A percentile compares a stretch with the other conserved stretches of the same genome.
Evolutionary conservation across 2,113 vertebrate species (phyloP).

Genomic region (Gnathonemus longibarbis): DNA sequence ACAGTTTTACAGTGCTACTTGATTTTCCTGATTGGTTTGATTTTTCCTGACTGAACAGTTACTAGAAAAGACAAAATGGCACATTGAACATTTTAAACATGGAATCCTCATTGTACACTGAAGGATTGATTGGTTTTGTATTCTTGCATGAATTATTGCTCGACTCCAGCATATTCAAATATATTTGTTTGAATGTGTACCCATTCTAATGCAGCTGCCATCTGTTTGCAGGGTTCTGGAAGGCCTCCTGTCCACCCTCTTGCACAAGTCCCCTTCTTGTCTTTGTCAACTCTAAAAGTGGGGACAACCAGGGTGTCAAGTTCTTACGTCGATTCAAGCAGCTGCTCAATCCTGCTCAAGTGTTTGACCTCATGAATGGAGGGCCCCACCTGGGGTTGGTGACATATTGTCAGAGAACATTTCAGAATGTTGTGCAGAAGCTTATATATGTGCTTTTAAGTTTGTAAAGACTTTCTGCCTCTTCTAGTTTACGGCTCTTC

Average conservation of each 20-base stretch:
- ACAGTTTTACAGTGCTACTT: background rate
- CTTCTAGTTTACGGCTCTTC: conserved; percentile 80
- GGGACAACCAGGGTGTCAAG: conserved; percentile 95
- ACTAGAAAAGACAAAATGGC: background rate
- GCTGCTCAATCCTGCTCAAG: conserved; percentile 91
- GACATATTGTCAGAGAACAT: background rate
- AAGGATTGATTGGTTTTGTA: background rate
- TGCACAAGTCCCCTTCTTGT: conserved; percentile 90
- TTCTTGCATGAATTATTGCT: background rate
- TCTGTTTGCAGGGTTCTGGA: conserved; percentile 81
- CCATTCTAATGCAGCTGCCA: background rate
- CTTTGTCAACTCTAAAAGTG: conserved; percentile 95
- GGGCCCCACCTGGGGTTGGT: conserved; percentile 89
- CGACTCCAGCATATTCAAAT: background rate
- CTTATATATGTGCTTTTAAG: background rate
- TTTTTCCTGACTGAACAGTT: background rate
- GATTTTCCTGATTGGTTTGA: background rate
- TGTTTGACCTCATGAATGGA: conserved; percentile 98
- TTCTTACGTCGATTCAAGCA: conserved; percentile 94
- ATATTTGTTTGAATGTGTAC: conserved; percentile 14
- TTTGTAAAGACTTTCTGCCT: background rate
- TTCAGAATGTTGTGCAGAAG: background rate
- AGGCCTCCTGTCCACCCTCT: conserved; percentile 88
- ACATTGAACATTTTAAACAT: background rate
- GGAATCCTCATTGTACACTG: background rate